These are phyloP conservation scores for rabbit (Oryctolagus cuniculus) DNA, from an alignment of 2,113 vertebrate genomes.

Conservation along the genomic window mOryCun1.1 NC_091435.1:85433501-85434000, in stretches of 20 bases:
- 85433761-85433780: background rate
- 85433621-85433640: no score
- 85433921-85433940: background rate
- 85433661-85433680: no score
- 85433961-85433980: background rate
- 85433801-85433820: background rate
- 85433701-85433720: no score
- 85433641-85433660: no score
- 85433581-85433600: no score
- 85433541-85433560: no score
- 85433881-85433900: background rate
- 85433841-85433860: background rate
- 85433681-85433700: no score
- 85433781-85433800: background rate
- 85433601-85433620: no score
- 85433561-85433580: no score
- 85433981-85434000: background rate
- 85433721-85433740: background rate
- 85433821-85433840: background rate
- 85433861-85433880: background rate
- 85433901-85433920: background rate
- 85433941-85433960: background rate
- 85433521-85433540: no score
- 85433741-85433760: slow-evolving; percentile 38
- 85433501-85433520: no score